Base-by-base conservation (phyloP, 1,140 invertebrate genomes). In the Hycleus cichorii region DNA sequence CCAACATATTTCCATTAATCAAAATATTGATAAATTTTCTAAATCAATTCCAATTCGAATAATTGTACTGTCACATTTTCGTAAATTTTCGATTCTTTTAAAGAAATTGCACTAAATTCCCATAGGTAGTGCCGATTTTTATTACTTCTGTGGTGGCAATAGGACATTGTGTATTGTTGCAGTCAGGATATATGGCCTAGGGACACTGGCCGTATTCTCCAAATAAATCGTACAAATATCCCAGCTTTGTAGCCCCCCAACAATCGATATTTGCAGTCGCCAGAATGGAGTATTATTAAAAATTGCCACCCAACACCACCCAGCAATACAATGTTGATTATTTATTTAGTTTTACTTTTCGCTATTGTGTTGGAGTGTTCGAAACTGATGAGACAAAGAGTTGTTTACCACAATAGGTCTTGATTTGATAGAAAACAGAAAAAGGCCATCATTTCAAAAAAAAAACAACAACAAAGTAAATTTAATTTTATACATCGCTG, bases 181-280 rank as follows among this genome's bases (percentile, higher is more conserved):
- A 50, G 43, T 47, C 56, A 57, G 47, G 53, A 63, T 59, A 63
- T 63, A 63, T 63, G 46, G 61, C 61, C 58, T 57, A 49, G 61
- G 61, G 61, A 63, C 61, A 63, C 45, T 63, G 61, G 51, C 44
- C 58, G 58, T 63, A 63, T 59, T 63, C 61, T 59, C 58, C 61
- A 53, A 57, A 63, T 63, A 63, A 63, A 63, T 63, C 58, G 61
- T 63, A 63, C 61, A 63, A 63, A 63, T 59, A 63, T 57, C 58
- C 61, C 48, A 55, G 61, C 61, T 63, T 63, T 59, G 57, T 43
- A 32, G 4, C 9, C 54, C 32, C 18, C 18, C 18, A 18, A 18
- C 61, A 60, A 63, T 59, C 61, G 58, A 63, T 59, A 63, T 49
- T 63, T 60, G 49, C 53, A 63, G 47, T 63, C 61, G 47, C 57